Evolutionary conservation across 2,797 vertebrate species (phyloP).

Genomic region (Oryzias sinensis): DNA sequence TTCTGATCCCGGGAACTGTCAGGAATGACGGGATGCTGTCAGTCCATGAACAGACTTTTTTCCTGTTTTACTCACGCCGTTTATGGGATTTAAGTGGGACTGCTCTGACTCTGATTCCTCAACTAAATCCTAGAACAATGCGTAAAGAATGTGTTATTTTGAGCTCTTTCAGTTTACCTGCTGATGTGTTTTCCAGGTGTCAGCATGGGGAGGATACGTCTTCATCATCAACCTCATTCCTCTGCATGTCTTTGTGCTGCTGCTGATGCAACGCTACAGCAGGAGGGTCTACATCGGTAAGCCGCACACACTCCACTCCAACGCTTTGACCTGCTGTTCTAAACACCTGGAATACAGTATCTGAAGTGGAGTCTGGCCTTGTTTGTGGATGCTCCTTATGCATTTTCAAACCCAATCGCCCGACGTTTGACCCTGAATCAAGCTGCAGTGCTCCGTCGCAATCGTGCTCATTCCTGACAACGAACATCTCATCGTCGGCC

Average conservation of each 20-base stretch:
- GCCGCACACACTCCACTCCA: slow-evolving; percentile 35
- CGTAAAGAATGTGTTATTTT: slow-evolving; percentile 12
- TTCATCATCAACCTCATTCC: slow-evolving; percentile 99
- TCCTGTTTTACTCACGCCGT: too few species aligned
- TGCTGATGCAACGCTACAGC: slow-evolving; percentile 97
- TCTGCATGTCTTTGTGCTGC: slow-evolving; percentile 93
- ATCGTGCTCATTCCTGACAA: slow-evolving; percentile 21
- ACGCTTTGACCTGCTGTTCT: slow-evolving; percentile 13
- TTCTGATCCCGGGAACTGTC: too few species aligned
- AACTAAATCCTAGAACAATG: too few species aligned
- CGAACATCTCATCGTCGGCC: slow-evolving; percentile 29
- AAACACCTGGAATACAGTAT: slow-evolving; percentile 20
- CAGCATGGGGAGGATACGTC: slow-evolving; percentile 96
- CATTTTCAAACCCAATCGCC: slow-evolving; percentile 5
- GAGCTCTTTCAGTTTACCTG: slow-evolving; percentile 15
- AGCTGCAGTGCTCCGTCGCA: slow-evolving; percentile 27
- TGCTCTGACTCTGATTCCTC: too few species aligned
- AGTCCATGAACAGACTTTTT: too few species aligned
- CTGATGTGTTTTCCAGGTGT: slow-evolving; percentile 81
- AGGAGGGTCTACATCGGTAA: slow-evolving; percentile 95
- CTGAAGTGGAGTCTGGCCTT: slow-evolving; percentile 5
- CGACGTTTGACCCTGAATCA: slow-evolving; percentile 39
- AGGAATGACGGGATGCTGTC: too few species aligned
- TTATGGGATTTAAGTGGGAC: too few species aligned
- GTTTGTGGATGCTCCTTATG: not conserved